These are phyloP conservation scores for Nothobranchius kuhntae DNA, from an alignment of 2,113 vertebrate genomes.

Conservation along the genomic window DNA sequence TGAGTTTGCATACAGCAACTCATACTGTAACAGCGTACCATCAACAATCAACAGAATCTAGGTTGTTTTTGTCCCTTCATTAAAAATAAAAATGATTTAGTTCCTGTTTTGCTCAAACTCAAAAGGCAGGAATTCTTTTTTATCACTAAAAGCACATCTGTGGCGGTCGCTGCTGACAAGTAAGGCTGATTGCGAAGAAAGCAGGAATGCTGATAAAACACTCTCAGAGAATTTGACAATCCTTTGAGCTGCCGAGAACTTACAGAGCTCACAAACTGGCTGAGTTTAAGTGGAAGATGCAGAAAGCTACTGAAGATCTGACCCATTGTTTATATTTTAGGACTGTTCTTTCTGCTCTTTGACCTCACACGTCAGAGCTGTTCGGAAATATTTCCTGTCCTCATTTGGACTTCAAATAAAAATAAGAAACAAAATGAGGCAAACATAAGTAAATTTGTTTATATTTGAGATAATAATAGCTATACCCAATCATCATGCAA, in stretches of 20 bases:
- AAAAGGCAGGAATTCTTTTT: slow-evolving; percentile 30
- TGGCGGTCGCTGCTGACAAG: slow-evolving; percentile 11
- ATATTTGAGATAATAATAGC: too few species aligned
- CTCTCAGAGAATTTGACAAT: slow-evolving; percentile 1
- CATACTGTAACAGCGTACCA: too few species aligned
- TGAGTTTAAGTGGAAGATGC: slow-evolving; percentile 10
- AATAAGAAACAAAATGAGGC: background rate
- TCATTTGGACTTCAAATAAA: background rate
- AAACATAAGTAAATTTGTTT: too few species aligned
- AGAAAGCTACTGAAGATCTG: background rate
- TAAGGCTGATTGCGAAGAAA: background rate
- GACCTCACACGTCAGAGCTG: background rate
- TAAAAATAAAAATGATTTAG: slow-evolving; percentile 14
- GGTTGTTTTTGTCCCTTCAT: background rate
- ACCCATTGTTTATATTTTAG: slow-evolving; percentile 1
- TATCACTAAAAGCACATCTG: slow-evolving; percentile 16
- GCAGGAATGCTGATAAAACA: slow-evolving; percentile 41
- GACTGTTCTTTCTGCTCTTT: background rate
- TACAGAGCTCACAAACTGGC: slow-evolving; percentile 14
- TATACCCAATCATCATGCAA: too few species aligned
- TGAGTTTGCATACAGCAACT: too few species aligned
- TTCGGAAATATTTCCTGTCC: background rate
- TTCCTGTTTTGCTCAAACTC: slow-evolving; percentile 21
- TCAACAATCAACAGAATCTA: background rate
- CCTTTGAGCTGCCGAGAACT: slow-evolving; percentile 35